Evolutionary conservation across 2,797 vertebrate species (phyloP).

Genomic region (Danio aesculapii): DNA sequence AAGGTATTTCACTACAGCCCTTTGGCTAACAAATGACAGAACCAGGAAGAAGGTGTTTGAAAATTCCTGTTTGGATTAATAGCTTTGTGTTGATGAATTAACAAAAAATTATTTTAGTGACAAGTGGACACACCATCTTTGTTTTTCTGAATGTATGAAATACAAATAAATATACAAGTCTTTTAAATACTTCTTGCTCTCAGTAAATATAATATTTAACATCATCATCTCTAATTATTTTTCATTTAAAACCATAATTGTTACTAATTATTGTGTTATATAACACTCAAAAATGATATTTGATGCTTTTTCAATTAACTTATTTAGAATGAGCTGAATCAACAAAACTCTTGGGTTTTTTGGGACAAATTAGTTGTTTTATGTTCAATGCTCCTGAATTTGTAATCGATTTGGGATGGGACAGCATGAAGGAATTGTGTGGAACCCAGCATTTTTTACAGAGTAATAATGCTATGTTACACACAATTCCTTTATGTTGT

Average conservation of each 20-base stretch:
- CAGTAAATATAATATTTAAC: background rate
- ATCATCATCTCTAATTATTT: background rate
- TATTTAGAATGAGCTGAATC: no score
- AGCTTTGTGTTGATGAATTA: background rate
- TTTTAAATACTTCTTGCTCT: background rate
- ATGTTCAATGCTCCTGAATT: no score
- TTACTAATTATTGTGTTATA: background rate
- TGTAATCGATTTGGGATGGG: no score
- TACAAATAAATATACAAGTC: background rate
- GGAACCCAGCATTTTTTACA: no score
- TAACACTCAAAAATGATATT: no score
- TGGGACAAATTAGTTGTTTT: no score
- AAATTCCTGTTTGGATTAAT: background rate
- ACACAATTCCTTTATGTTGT: no score
- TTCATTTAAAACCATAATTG: background rate
- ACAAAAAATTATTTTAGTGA: background rate
- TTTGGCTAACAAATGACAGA: background rate
- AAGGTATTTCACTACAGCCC: conserved; percentile 6
- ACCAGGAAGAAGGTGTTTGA: background rate
- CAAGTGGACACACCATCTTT: background rate
- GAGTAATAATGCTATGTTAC: no score
- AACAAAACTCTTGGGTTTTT: no score
- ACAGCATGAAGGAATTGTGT: no score
- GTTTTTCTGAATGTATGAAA: background rate
- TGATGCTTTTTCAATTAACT: no score